Base-by-base conservation (phyloP, 2,797 vertebrate genomes). In the Brachyrhaphis roseni region DNA sequence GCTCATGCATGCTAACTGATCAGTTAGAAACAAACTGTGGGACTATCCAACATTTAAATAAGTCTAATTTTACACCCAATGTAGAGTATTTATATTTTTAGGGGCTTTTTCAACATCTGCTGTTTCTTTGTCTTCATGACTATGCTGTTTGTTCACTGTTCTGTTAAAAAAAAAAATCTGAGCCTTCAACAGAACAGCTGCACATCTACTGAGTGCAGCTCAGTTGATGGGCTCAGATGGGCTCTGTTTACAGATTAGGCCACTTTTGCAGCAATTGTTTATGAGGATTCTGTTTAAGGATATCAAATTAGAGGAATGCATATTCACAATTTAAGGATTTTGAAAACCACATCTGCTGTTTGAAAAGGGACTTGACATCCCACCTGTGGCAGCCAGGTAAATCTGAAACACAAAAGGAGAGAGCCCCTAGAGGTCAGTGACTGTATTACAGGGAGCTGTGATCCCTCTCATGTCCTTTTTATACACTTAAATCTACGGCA, bases 1-100 rank as follows among this genome's bases (percentile, higher is more conserved):
- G n/a, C 31, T 49, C 51, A 78, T 76, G n/a, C 34, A 75, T n/a
- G 43, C 45, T 36, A 49, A 49, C 34, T n/a, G 49, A 28, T 74
- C n/a, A 8, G 46, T 16, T 59, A 28, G n/a, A 57, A 59, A 66
- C 34, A 18, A 23, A 36, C 16, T 34, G 16, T 3, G 34, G 39
- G 34, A 39, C 8, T 11, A 66, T 34, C 31, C 59, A 34, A 16
- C 2, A 8, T 34, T 16, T 62, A 6, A 31, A 2, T 66, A 66
- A 39, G 20, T 20, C 34, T 23, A 2, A 62, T 39, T 20, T 36
- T 39, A 23, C 31, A 23, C 62, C 34, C 16, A 20, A 66, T 66
- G 34, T 39, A 8, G 34, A 64, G 15, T 34, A 16, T 62, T 31
- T 34, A 31, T 6, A 18, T 6, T 34, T 12, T 34, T 16, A 5